Evolutionary conservation across 2,113 vertebrate genomes (phyloP).

Genomic region (Callaeas wilsoni): DNA sequence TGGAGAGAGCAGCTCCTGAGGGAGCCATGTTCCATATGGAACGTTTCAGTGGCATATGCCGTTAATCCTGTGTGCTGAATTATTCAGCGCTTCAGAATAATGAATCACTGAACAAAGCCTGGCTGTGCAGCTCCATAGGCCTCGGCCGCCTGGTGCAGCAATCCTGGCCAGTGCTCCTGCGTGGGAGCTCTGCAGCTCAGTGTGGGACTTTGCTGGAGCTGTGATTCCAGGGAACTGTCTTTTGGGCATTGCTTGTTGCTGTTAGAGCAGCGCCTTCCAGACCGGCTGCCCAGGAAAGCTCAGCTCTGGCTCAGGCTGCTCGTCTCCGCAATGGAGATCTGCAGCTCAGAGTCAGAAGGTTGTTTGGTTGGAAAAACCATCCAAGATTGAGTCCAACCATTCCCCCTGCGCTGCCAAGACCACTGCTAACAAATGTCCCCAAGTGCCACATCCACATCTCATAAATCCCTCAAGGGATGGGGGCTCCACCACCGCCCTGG

Average conservation of each 20-base stretch:
- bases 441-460: no score
- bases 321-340: rapidly evolving
- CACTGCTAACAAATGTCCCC: neutral
- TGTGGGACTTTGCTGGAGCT: neutral
- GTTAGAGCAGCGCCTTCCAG: neutral
- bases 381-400: neutral
- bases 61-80: neutral
- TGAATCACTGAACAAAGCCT: conserved; percentile 6
- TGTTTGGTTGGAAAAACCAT: neutral
- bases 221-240: neutral
- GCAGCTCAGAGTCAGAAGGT: neutral
- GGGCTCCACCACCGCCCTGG: neutral
- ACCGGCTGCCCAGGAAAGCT: neutral
- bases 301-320: neutral
- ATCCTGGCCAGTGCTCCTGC: neutral
- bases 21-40: neutral
- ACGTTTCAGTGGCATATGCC: neutral
- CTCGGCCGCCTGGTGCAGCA: neutral
- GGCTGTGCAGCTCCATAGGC: neutral
- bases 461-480: neutral
- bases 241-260: neutral
- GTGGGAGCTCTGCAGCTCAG: neutral
- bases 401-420: neutral
- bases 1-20: neutral
- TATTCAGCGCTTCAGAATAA: conserved; percentile 12